Evolutionary conservation across 2,888 invertebrate genomes (phyloP), one percentile per base, ranked within the genome.

Genomic region (Mesoligia furuncula): DNA sequence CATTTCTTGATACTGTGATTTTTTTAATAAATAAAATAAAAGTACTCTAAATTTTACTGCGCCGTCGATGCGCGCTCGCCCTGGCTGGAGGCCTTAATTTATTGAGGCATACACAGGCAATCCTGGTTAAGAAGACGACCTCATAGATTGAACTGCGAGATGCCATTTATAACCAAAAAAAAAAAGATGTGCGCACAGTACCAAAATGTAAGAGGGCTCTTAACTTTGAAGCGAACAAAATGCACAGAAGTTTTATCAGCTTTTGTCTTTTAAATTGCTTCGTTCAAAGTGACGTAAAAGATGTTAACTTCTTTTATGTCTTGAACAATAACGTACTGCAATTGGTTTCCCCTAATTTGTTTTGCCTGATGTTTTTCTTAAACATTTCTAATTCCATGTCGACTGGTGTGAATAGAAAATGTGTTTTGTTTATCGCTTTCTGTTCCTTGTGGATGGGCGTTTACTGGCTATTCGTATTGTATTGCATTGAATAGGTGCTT

Each of bases 261-360:
- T 67, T 77, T 79, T 84, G 87, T 86, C 75, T 84, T 75, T 81
- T 31, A 73, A 82, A 77, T 59, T 61, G 39, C 72, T 75, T 78
- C 51, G 65, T 81, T 64, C 59, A 78, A 78, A 64, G 73, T 54
- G 11, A 75, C 45, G 59, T 45, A 62, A 73, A 72, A 74, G 69
- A 66, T 70, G 70, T 81, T 66, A 67, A 69, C 42, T 77, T 64
- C 71, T 70, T 85, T 81, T 82, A 77, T 77, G 61, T 79, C 45
- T 77, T 59, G 51, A 78, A 84, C 80, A 86, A 84, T 72, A 75
- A 71, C 67, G 20, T 73, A 71, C 51, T 69, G 71, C 70, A 77
- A 83, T 78, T 81, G 42, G 73, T 77, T 64, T 77, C 70, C 39
- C 54, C 70, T 79, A 76, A 85, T 85, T 87, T 74, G 82, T 81